Evolutionary conservation across 2,113 vertebrate genomes (phyloP).

Genomic region (Pelecanus crispus): DNA sequence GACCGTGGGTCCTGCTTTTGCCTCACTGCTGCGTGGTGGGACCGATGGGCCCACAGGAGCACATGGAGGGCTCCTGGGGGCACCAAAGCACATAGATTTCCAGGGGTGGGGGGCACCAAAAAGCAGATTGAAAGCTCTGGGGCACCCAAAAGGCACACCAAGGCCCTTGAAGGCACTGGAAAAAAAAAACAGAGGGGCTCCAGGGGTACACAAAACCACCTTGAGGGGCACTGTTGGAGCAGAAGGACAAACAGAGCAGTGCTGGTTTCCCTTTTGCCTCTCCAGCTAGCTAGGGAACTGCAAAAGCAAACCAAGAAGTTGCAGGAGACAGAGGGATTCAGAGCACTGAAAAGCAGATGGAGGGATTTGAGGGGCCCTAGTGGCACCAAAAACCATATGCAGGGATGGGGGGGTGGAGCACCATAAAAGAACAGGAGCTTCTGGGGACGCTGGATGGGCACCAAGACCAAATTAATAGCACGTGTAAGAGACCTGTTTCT

Average conservation of each 20-base stretch:
- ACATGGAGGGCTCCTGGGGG: not conserved
- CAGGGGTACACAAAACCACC: not conserved
- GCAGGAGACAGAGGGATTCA: not conserved
- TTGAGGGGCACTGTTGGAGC: not conserved
- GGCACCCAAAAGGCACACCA: not conserved
- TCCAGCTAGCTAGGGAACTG: not conserved
- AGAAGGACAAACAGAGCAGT: not conserved
- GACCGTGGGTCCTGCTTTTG: not conserved
- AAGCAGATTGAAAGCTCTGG: not conserved
- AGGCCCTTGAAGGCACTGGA: not conserved
- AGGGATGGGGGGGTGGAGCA: not conserved
- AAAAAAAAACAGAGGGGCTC: not conserved
- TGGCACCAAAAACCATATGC: not conserved
- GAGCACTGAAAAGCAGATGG: not conserved
- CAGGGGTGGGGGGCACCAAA: not conserved
- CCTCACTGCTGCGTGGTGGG: not conserved
- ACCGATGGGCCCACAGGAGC: not conserved
- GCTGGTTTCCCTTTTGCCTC: not conserved
- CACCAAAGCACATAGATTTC: not conserved
- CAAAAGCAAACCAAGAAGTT: not conserved
- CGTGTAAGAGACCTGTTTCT: not conserved
- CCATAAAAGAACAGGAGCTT: not conserved
- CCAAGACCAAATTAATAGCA: not conserved
- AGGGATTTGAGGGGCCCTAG: not conserved
- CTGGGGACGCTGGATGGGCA: rapidly evolving